Evolutionary conservation across 2,888 invertebrate genomes (phyloP).

Genomic region (Hypselothyrea guttata): DNA sequence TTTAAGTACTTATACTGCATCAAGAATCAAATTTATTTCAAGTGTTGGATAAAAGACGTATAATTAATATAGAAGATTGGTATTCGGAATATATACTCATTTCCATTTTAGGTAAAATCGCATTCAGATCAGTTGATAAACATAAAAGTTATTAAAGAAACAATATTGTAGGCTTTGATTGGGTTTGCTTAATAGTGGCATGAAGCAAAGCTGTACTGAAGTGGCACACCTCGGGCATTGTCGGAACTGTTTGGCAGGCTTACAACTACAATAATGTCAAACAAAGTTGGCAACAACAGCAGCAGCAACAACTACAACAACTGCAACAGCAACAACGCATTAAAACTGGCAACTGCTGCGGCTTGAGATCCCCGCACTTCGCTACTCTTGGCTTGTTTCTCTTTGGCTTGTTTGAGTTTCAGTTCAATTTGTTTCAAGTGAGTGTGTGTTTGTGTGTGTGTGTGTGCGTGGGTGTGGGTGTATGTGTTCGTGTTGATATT

Average conservation of each 20-base stretch:
- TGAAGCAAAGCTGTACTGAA: constrained; percentile 1
- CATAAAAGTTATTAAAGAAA: too few species aligned
- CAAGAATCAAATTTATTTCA: too few species aligned
- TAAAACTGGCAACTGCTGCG: constrained; percentile 34
- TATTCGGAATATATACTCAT: background rate
- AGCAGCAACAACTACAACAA: constrained; percentile 28
- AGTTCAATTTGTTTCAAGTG: constrained; percentile 56
- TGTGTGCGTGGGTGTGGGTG: constrained; percentile 11
- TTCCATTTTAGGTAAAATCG: too few species aligned
- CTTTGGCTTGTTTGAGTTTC: constrained; percentile 63
- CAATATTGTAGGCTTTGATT: too few species aligned
- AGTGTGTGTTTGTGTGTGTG: constrained; percentile 17
- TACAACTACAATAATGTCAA: constrained; percentile 67
- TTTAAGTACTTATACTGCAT: too few species aligned
- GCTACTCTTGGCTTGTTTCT: constrained; percentile 8
- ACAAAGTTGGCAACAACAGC: constrained; percentile 57
- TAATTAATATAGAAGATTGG: too few species aligned
- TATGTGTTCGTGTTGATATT: constrained; percentile 9
- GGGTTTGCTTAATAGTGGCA: too few species aligned
- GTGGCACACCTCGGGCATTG: constrained; percentile 23
- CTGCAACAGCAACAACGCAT: constrained; percentile 22
- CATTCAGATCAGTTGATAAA: background rate
- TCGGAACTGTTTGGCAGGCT: constrained; percentile 45
- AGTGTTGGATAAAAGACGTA: too few species aligned
- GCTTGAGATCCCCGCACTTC: background rate